phyloP scores from a whole-genome alignment of 2,113 vertebrate genomes.

The Grammomys dolichurus region DNA sequence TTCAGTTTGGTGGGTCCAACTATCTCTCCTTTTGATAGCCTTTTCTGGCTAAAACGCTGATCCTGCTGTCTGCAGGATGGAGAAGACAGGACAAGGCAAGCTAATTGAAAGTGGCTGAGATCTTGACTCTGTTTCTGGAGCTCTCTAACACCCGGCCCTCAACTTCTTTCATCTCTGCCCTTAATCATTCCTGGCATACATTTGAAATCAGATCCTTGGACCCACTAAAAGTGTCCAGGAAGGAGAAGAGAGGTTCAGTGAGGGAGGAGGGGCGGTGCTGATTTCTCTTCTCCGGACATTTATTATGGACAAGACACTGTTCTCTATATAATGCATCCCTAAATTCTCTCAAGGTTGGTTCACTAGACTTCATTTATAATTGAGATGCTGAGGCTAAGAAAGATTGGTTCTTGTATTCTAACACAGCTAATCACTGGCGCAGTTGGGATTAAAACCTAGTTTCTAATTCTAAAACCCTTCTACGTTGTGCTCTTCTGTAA shows the following conservation, averaged over 20 bases:
- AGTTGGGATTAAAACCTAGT: not conserved
- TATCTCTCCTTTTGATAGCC: not conserved
- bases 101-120: not conserved
- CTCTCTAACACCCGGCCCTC: not conserved
- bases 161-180: not conserved
- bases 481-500: not conserved
- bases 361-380: not conserved
- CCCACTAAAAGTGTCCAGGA: not conserved
- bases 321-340: not conserved
- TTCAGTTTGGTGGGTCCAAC: not conserved
- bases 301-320: not conserved
- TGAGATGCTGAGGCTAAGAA: not conserved
- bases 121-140: not conserved
- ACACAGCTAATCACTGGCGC: not conserved
- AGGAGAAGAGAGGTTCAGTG: not conserved
- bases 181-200: not conserved
- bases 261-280: not conserved
- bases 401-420: not conserved
- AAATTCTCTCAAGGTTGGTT: not conserved
- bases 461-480: not conserved
- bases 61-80: not conserved
- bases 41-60: not conserved
- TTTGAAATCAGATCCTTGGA: slow-evolving; percentile 9
- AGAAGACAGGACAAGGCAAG: not conserved
- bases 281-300: not conserved